Base-by-base conservation (phyloP, 2,888 invertebrate genomes). In the Elysia crispata region DNA sequence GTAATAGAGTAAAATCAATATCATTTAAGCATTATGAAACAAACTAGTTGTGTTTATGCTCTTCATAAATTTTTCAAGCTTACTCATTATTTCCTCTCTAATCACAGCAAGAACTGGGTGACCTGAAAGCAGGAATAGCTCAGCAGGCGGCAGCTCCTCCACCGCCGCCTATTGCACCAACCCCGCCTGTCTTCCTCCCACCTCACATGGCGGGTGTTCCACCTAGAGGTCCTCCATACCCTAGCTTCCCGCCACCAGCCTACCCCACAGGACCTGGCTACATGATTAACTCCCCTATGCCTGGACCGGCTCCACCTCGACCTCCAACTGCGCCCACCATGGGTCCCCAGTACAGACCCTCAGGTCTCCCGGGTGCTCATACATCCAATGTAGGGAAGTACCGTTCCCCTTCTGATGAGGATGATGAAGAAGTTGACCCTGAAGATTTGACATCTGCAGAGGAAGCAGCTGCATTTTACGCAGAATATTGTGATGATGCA, bases 121-220 rank as follows among this genome's bases (percentile, higher is more conserved):
- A 83, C 88, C 89, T 64, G 85, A 86, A 76, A 81, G 88, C 81
- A 30, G 80, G 81, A 23, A 81, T 83, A 6, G 50, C 76, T 87
- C 75, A 82, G 31, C 15, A n/a, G n/a, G n/a, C n/a, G n/a, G n/a
- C 83, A 50, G 79, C 76, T 25, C 76, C 95, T 86, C 90, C 92
- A 0, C 91, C 93, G 92, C 93, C 93, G 0, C 86, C 90, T 23
- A 31, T 82, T 30, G 76, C 83, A 31, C 30, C 84, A 60, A 67
- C 81, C 41, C 70, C 83, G 33, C 30, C 79, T 33, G 64, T 81
- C 69, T 62, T 81, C 74, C 57, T 81, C 76, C 31, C 83, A 77
- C 77, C 64, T 57, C 60, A 57, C 60, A 57, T 76, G 76, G 0
- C 76, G 60, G 33, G 80, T 73, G 20, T 81, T 77, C 57, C 76